Base-by-base conservation (phyloP, 2,888 invertebrate species). In the Lysandra bellargus region DNA sequence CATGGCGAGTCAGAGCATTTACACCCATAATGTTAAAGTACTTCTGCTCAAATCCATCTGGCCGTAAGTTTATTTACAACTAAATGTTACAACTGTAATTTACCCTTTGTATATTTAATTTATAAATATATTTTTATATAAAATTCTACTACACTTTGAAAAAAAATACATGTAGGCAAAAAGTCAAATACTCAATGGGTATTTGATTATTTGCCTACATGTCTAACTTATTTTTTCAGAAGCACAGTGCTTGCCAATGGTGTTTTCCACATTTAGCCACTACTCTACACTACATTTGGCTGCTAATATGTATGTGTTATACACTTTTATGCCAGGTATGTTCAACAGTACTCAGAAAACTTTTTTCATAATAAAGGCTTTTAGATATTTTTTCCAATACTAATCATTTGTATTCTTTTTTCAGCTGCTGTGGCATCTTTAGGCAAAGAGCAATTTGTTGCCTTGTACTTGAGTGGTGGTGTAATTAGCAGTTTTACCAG, bases 231-330 rank as follows among this genome's bases (percentile, higher is more conserved):
- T 64, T 64, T 83, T 93, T 93, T 73, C 89, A 98, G 97, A 95
- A 87, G 95, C 95, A 82, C 93, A 96, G 78, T 98, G 98, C 89
- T 95, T 97, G 91, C 98, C 99, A 4, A 98, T 99, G 98, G 88
- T 99, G 78, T 92, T 99, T 4, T 98, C 98, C n/a, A 97, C 97
- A 57, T 99, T 99, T 91, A 99, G 99, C 86, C 99, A 99, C 89
- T 97, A 97, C 86, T 97, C 97, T 1, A 90, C 96, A 61, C 92
- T 98, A 82, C 99, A 99, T 93, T 95, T 99, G 81, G 96, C 96
- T 84, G 97, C 97, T 79, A 99, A 99, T 91, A 99, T 99, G 99
- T 99, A 98, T 92, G 99, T 99, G 72, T 94, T 99, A 44, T 97
- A 98, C 90, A 98, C 97, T 87, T 98, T 98, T 87, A 96, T 94